A percentile compares a stretch with the other conserved stretches of the same genome.
Evolutionary conservation across 2,113 vertebrate genomes (phyloP).

Genomic region (Aegithalos caudatus): DNA sequence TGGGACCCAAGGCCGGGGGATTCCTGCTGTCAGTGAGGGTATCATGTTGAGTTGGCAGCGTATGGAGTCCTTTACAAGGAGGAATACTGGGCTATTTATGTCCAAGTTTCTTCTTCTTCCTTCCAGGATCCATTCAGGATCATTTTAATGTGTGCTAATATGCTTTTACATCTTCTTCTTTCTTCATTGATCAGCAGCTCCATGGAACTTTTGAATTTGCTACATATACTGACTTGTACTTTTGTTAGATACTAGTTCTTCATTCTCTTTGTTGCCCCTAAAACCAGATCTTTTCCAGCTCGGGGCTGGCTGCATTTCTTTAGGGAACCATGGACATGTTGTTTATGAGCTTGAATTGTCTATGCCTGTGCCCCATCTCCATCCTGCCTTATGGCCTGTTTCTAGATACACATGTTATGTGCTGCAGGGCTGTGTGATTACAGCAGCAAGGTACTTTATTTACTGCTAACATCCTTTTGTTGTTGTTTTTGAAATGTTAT

Average conservation of each 20-base stretch:
- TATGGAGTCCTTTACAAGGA: not conserved
- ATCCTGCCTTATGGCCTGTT: not conserved
- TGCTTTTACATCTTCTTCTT: not conserved
- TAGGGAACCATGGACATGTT: not conserved
- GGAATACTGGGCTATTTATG: not conserved
- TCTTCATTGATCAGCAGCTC: not conserved
- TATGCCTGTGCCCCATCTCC: fast-evolving
- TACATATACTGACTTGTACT: not conserved
- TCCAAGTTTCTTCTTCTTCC: not conserved
- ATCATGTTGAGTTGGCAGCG: fast-evolving
- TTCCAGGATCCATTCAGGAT: not conserved
- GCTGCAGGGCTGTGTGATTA: not conserved
- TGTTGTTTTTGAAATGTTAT: not conserved
- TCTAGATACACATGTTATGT: too few relatives aligned
- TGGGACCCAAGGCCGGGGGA: too few relatives aligned
- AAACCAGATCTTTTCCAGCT: not conserved
- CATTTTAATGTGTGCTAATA: not conserved
- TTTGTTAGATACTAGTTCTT: not conserved
- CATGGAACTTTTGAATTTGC: not conserved
- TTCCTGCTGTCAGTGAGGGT: not conserved
- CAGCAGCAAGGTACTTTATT: not conserved
- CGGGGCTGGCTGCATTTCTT: not conserved
- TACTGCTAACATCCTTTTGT: not conserved
- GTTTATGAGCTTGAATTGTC: not conserved
- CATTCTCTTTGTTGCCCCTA: not conserved